Percentiles rank a stretch among this genome's conserved stretches.
phyloP scores from a whole-genome alignment of 2,888 invertebrate genomes.

The Euplexia lucipara region DNA sequence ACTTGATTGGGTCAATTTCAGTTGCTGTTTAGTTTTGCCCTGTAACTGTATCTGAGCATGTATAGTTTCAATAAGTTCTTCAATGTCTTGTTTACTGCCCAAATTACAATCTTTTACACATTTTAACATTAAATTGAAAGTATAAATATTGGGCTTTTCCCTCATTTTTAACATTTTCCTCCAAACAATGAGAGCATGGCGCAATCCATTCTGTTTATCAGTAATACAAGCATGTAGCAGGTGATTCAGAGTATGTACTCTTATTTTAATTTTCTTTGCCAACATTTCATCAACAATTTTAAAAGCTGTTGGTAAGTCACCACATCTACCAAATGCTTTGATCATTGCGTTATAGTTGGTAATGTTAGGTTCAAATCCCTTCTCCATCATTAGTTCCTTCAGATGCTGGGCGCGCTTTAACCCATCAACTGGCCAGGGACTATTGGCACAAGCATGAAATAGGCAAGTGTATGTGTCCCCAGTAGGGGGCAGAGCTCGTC shows the following conservation, averaged over 20 bases:
- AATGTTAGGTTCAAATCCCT: slow-evolving; percentile 93
- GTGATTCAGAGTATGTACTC: slow-evolving; percentile 94
- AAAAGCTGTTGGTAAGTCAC: slow-evolving; percentile 95
- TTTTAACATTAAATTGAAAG: slow-evolving; percentile 95
- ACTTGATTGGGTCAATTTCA: slow-evolving; percentile 26
- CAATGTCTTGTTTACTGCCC: slow-evolving; percentile 92
- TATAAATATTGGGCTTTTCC: slow-evolving; percentile 93
- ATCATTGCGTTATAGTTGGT: slow-evolving; percentile 97
- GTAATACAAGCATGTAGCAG: slow-evolving; percentile 96
- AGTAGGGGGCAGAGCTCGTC: slow-evolving; percentile 92
- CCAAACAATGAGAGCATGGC: slow-evolving; percentile 96
- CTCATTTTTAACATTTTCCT: slow-evolving; percentile 93
- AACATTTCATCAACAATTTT: slow-evolving; percentile 96
- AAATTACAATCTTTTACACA: slow-evolving; percentile 95
- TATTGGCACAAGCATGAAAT: slow-evolving; percentile 97
- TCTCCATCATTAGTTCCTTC: slow-evolving; percentile 93
- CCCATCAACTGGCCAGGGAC: slow-evolving; percentile 93
- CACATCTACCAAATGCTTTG: slow-evolving; percentile 97
- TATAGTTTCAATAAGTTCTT: slow-evolving; percentile 85
- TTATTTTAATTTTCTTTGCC: slow-evolving; percentile 91
- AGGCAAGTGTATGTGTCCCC: slow-evolving; percentile 95
- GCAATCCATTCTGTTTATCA: slow-evolving; percentile 95
- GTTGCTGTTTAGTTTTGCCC: slow-evolving; percentile 24
- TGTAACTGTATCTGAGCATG: slow-evolving; percentile 71
- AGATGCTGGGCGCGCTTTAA: slow-evolving; percentile 93